Evolutionary conservation across 1,140 invertebrate species (phyloP), one percentile per base, ranked within the genome.

Genomic region (Bombus soroeensis): DNA sequence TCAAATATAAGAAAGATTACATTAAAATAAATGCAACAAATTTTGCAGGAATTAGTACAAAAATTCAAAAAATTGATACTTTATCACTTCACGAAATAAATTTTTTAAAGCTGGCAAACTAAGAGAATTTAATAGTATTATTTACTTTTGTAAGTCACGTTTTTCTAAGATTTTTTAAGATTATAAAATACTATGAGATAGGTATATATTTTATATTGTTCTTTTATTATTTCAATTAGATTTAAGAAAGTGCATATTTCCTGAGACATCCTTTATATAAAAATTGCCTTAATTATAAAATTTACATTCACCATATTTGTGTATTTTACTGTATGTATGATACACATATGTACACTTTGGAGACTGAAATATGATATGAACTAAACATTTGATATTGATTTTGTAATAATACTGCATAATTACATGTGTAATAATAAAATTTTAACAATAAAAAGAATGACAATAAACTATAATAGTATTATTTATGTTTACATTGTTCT

Each of bases 181-280:
- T 53, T 53, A 62, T n/a, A 62, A 62, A 25, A 62, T 62, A 62
- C 28, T n/a, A 25, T 62, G 4, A 13, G 10, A 62, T 18, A 66
- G 6, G 8, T 32, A 34, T 66, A 34, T 64, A 8, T 64, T 47
- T 25, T 32, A 81, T n/a, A n/a, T 68, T 37, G 22, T 22, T 66
- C 32, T 39, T 25, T 53, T 79, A 68, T 43, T 37, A 39, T 70
- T 41, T 43, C 22, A 34, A 78, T 18, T 78, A 18, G 9, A 25
- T 22, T 12, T 22, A 47, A 68, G 22, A 32, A 12, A 70, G 66
- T 37, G 1, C 39, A 53, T 37, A 37, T 68, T 53, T 37, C 9
- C 25, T 62, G 28, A 77, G n/a, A 74, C 28, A 78, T 25, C 1
- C n/a, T 34, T 32, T 34, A 72, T 32, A 81, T 32, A 81, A 73